Evolutionary conservation across 1,140 invertebrate species (phyloP).

Genomic region (Drosophila dunni): DNA sequence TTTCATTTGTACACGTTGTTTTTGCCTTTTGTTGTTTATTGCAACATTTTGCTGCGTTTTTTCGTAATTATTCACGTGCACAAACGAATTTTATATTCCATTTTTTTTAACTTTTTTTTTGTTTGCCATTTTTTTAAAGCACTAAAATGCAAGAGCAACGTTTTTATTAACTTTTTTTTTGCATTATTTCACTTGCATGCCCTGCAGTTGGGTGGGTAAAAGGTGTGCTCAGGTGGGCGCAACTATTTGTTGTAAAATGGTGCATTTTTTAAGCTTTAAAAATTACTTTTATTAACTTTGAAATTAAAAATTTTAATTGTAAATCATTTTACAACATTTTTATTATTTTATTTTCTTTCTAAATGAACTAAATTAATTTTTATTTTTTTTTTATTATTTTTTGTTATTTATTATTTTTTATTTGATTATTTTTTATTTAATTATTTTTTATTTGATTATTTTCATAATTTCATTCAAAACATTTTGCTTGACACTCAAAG

Average conservation of each 20-base stretch:
- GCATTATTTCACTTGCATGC: conserved; percentile 23
- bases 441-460: neutral
- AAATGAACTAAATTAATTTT: neutral
- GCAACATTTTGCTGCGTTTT: conserved; percentile 56
- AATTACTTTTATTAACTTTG: too few species aligned
- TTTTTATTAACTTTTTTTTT: conserved; percentile 47
- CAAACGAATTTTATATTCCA: conserved; percentile 49
- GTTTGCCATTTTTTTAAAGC: conserved; percentile 40
- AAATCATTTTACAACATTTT: too few species aligned
- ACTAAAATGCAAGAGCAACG: conserved; percentile 38
- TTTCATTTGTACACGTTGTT: conserved; percentile 36
- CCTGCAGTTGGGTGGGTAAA: neutral
- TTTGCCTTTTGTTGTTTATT: conserved; percentile 44
- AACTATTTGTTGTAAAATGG: too few species aligned
- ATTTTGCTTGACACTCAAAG: too few species aligned
- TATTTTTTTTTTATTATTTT: conserved; percentile 5
- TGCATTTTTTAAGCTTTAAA: too few species aligned
- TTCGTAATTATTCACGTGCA: conserved; percentile 75
- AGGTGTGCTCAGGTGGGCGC: neutral
- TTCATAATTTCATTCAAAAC: neutral
- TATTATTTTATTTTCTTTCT: too few species aligned
- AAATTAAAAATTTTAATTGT: too few species aligned
- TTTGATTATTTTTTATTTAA: conserved; percentile 18
- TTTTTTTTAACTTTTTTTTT: conserved; percentile 8
- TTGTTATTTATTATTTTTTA: neutral